phyloP scores from a whole-genome alignment of 1,140 invertebrate genomes.

The Hirudo medicinalis region DNA sequence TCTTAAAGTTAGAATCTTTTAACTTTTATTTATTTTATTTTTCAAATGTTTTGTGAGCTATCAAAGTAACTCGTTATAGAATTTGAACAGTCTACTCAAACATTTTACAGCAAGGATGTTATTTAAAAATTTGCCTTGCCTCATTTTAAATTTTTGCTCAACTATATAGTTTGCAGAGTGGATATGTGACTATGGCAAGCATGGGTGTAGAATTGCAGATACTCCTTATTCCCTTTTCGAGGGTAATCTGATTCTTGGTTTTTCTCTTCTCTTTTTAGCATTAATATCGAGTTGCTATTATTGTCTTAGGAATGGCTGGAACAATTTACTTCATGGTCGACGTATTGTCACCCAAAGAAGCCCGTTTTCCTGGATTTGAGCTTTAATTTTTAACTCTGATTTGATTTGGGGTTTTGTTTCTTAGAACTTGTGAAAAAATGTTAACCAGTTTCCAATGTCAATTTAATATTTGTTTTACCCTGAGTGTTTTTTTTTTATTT shows the following conservation, averaged over 20 bases:
- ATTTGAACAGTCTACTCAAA: no score
- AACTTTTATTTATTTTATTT: not conserved
- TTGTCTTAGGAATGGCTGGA: conserved; percentile 43
- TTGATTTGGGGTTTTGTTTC: no score
- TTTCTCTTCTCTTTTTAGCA: conserved; percentile 6
- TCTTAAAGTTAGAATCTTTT: conserved; percentile 32
- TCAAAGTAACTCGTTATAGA: not conserved
- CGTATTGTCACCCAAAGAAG: conserved; percentile 46
- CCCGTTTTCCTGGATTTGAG: conserved; percentile 55
- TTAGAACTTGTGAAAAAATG: no score
- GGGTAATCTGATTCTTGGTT: conserved; percentile 40
- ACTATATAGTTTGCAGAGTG: conserved; percentile 57
- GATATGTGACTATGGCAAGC: conserved; percentile 58
- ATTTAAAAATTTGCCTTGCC: not conserved
- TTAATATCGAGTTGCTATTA: conserved; percentile 4
- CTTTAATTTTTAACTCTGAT: conserved; percentile 12
- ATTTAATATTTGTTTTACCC: no score
- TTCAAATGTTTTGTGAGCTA: not conserved
- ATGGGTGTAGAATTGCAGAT: conserved; percentile 57
- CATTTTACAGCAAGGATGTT: no score
- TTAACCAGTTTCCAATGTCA: no score
- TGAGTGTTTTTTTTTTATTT: no score
- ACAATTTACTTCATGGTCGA: conserved; percentile 58
- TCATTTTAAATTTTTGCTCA: not conserved
- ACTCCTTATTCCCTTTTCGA: conserved; percentile 71